These are phyloP conservation scores for Drosophila monieri DNA, from an alignment of 2,888 invertebrate species.

Conservation along the genomic window DNA sequence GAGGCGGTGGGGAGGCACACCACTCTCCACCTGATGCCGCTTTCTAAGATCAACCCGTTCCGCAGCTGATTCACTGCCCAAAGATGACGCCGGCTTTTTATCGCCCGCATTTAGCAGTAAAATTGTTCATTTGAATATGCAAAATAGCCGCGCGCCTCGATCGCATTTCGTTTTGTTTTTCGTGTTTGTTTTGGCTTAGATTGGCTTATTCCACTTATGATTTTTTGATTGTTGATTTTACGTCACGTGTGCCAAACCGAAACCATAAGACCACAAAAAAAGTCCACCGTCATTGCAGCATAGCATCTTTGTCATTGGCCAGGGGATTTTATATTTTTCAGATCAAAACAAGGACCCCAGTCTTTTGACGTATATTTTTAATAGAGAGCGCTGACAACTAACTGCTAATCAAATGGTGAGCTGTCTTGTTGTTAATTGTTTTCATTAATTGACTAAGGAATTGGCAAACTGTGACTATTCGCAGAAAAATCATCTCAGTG, in stretches of 20 bases:
- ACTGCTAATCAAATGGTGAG: conserved; percentile 13
- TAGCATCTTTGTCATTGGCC: conserved; percentile 9
- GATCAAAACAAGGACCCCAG: conserved; percentile 10
- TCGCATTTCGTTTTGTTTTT: conserved; percentile 45
- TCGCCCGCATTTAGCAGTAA: conserved; percentile 48
- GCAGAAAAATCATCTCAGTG: conserved; percentile 5
- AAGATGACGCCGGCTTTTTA: conserved; percentile 53
- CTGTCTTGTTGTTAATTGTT: neutral
- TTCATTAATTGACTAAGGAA: neutral
- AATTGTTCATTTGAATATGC: conserved; percentile 70
- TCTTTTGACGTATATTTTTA: conserved; percentile 19
- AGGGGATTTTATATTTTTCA: conserved; percentile 25
- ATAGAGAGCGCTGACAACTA: neutral
- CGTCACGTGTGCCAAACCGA: conserved; percentile 57
- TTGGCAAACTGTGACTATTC: conserved; percentile 13
- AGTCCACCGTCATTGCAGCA: conserved; percentile 25
- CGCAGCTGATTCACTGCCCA: conserved; percentile 58
- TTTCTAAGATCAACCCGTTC: conserved; percentile 54
- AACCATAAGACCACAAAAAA: conserved; percentile 15
- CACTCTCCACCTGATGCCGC: conserved; percentile 9
- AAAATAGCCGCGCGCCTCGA: conserved; percentile 64
- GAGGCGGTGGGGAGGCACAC: neutral
- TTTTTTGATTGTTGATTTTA: conserved; percentile 44
- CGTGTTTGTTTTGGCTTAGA: conserved; percentile 34
- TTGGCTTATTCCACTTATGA: conserved; percentile 9